Evolutionary conservation across 1,140 invertebrate genomes (phyloP).

Genomic region (Drosophila novamexicana): DNA sequence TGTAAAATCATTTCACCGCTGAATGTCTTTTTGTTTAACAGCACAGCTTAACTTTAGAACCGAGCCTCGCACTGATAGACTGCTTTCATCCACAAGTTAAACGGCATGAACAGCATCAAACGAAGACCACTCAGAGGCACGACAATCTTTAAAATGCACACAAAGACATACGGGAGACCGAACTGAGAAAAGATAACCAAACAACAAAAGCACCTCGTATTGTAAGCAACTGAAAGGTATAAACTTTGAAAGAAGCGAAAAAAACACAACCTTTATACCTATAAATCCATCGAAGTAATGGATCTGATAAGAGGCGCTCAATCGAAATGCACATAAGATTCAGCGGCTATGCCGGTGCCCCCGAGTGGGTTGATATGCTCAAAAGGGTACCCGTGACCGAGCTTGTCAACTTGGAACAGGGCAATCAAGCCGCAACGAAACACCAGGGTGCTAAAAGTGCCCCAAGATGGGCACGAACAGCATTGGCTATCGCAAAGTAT

Average conservation of each 20-base stretch:
- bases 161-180: background rate
- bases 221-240: constrained; percentile 45
- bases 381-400: background rate
- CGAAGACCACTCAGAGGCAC: no score
- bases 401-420: background rate
- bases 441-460: constrained; percentile 50
- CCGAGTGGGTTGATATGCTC: constrained; percentile 26
- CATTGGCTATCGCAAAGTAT: constrained; percentile 34
- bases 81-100: no score
- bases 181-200: constrained; percentile 51
- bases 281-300: constrained; percentile 78
- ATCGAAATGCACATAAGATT: constrained; percentile 58
- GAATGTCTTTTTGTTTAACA: no score
- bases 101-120: no score
- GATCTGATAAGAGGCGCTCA: constrained; percentile 76
- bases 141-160: background rate
- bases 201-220: constrained; percentile 41
- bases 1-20: no score
- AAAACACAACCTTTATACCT: constrained; percentile 57
- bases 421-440: constrained; percentile 53
- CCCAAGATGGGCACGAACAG: constrained; percentile 23
- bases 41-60: no score
- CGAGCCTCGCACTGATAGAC: no score
- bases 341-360: constrained; percentile 19
- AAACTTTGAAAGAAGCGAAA: constrained; percentile 43